Evolutionary conservation across 2,113 vertebrate genomes (phyloP), one percentile per base, ranked within the genome.

Genomic region (Tenebrosternarchus preto): DNA sequence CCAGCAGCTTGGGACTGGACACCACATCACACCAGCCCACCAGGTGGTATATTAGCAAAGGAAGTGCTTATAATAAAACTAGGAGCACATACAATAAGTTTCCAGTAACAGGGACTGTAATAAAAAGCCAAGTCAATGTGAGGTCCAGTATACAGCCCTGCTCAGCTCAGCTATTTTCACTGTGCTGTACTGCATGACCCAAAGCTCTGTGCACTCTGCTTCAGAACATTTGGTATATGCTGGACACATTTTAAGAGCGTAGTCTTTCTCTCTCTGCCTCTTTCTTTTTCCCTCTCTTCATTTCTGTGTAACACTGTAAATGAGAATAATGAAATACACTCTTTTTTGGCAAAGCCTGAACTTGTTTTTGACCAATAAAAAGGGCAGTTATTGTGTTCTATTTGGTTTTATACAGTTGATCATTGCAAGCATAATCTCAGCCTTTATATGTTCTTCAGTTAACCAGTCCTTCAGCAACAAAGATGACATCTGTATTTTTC

Each of bases 151-250:
- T 73, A n/a, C 24, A 27, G n/a, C n/a, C 22, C 27, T 33, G 73
- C 67, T 55, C 55, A 74, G 25, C 16, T 8, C 66, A 63, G 27
- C 24, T 66, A 11, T 55, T 8, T 77, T n/a, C 33, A 36, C 33
- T 36, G 33, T 59, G 29, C 43, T 57, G 31, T 56, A 25, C 61
- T 73, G 31, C 15, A 36, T 74, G 71, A 77, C 57, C 68, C 71
- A 60, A 24, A 56, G 63, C 39, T 69, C 75, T 81, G 74, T 53
- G 57, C 64, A n/a, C 22, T 31, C 50, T 29, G 69, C 79, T 57
- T 64, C 36, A 39, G 80, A 73, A 86, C 3, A 50, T 73, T 78
- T 64, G 50, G 71, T 78, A 74, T 63, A 69, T 27, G 24, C 19
- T 67, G 82, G 70, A 77, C 1, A 43, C 64, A 39, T 69, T 12